Percentiles rank a stretch among this genome's conserved stretches.
Evolutionary conservation across 2,113 vertebrate species (phyloP).

Genomic region (Talpa occidentalis): DNA sequence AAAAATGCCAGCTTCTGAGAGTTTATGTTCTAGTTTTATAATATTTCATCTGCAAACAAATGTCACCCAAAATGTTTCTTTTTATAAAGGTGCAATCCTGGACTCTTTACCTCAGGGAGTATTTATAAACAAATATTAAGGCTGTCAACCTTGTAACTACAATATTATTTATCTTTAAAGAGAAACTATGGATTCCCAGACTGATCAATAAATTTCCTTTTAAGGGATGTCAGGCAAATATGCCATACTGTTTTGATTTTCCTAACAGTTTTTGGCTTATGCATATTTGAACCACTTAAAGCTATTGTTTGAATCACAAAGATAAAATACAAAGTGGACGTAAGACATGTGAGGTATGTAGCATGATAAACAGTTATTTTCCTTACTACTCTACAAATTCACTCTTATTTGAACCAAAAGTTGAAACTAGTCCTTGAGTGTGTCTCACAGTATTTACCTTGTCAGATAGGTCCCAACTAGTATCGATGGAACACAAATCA

Average conservation of each 20-base stretch:
- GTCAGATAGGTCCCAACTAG: background rate
- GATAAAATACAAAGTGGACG: background rate
- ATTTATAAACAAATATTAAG: conserved; percentile 63
- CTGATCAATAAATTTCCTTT: conserved; percentile 47
- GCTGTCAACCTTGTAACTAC: background rate
- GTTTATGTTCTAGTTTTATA: conserved; percentile 43
- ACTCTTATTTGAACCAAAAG: background rate
- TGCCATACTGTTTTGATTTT: conserved; percentile 34
- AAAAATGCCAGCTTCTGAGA: background rate
- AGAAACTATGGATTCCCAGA: conserved; percentile 49
- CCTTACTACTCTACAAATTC: background rate
- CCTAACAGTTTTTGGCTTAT: background rate
- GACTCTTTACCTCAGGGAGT: conserved; percentile 13
- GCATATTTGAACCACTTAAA: conserved; percentile 4
- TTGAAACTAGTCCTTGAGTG: background rate
- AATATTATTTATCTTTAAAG: background rate
- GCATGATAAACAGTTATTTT: background rate
- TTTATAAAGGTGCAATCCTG: conserved; percentile 15
- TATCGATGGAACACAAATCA: background rate
- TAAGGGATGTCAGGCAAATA: conserved; percentile 54
- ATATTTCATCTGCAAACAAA: conserved; percentile 58
- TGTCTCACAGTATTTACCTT: background rate
- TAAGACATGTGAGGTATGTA: background rate
- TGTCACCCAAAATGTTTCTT: background rate
- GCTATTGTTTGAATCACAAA: background rate